Evolutionary conservation across 2,113 vertebrate species (phyloP).

Genomic region (Neoarius graeffei): DNA sequence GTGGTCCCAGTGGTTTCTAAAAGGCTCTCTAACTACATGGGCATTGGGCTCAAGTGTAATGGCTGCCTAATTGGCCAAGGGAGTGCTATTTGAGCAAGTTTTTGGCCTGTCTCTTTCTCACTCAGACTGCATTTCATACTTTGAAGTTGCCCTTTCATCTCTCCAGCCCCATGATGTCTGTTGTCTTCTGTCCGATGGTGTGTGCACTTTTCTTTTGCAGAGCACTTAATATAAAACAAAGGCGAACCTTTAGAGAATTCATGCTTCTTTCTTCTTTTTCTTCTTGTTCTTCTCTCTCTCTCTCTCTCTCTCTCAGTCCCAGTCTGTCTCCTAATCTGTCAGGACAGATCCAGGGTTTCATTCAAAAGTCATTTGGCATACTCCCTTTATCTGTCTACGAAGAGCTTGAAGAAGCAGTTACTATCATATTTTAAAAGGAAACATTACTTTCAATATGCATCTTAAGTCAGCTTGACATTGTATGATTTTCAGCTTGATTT

Average conservation of each 20-base stretch:
- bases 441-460: conserved; percentile 28
- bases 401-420: conserved; percentile 48
- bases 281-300: conserved; percentile 34
- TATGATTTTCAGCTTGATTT: neutral
- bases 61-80: conserved; percentile 70
- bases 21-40: conserved; percentile 27
- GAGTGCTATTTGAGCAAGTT: conserved; percentile 69
- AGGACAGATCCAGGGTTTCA: conserved; percentile 39
- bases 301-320: neutral
- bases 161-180: conserved; percentile 71
- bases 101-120: conserved; percentile 72
- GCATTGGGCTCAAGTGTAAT: conserved; percentile 59
- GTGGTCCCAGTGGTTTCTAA: conserved; percentile 4
- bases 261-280: neutral
- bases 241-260: conserved; percentile 66
- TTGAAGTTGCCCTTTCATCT: conserved; percentile 77
- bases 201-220: conserved; percentile 67
- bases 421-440: conserved; percentile 49
- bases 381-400: conserved; percentile 47
- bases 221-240: conserved; percentile 72
- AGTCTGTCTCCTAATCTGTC: conserved; percentile 23
- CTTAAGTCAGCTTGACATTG: neutral
- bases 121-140: conserved; percentile 71
- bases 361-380: conserved; percentile 45
- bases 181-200: conserved; percentile 71